Conservation (phyloP, 2,113 vertebrate genomes). For the Calidris pugnax region DNA sequence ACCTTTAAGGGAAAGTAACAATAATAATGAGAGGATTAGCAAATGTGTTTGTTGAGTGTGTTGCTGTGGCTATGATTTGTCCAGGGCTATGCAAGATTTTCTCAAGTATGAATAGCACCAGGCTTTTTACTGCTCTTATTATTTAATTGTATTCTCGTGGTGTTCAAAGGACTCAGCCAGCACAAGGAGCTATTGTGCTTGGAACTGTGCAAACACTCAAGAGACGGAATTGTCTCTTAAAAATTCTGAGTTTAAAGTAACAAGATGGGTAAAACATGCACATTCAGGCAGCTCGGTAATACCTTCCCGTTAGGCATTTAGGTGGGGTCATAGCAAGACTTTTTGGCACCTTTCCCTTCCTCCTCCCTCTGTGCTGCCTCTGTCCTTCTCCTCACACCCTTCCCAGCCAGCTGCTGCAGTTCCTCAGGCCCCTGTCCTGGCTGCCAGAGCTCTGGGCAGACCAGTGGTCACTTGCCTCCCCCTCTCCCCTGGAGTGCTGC, state of each 20-base stretch:
- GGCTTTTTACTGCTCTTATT: conserved; percentile 8
- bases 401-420: background rate
- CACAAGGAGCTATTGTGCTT: conserved; percentile 17
- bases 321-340: background rate
- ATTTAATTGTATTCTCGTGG: background rate
- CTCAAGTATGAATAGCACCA: background rate
- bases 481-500: background rate
- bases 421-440: background rate
- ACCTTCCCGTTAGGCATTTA: background rate
- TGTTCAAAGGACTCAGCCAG: background rate
- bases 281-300: background rate
- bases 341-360: background rate
- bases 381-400: background rate
- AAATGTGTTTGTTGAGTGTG: background rate
- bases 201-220: background rate
- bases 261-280: background rate
- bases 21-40: background rate
- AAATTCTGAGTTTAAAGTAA: background rate
- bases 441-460: background rate
- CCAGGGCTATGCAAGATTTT: background rate
- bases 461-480: background rate
- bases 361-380: background rate
- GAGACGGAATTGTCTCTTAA: background rate
- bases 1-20: background rate
- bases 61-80: background rate